A percentile compares a stretch with the other conserved stretches of the same genome.
phyloP scores from a whole-genome alignment of 1,140 invertebrate genomes.

The Ridgeia piscesae region DNA sequence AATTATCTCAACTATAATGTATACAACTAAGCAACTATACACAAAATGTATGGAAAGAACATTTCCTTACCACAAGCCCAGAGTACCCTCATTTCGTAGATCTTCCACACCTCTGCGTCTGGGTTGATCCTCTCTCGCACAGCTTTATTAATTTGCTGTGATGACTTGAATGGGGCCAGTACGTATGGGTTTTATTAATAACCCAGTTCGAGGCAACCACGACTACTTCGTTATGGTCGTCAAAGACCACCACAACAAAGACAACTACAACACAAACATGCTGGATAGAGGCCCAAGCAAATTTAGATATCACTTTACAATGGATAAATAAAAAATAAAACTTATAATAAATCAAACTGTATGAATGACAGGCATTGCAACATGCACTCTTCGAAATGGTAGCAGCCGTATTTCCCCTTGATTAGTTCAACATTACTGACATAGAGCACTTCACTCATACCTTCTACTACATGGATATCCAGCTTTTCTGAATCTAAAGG shows the following conservation, averaged over 20 bases:
- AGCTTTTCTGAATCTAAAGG: neutral
- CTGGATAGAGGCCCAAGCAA: neutral
- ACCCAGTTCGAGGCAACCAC: neutral
- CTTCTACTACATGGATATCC: neutral
- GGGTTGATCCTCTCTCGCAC: no score
- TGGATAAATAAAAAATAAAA: neutral
- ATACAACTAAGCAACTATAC: no score
- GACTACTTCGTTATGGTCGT: neutral
- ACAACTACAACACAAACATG: no score
- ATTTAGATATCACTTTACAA: neutral
- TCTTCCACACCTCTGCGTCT: no score
- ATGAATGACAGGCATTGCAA: constrained; percentile 5
- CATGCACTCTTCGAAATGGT: neutral
- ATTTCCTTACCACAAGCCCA: no score
- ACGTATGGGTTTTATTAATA: neutral
- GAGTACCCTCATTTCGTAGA: no score
- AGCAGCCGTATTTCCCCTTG: neutral
- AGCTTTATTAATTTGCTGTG: neutral
- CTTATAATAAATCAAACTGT: neutral
- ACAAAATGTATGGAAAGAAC: no score
- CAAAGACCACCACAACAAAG: neutral
- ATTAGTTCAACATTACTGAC: neutral
- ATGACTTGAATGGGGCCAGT: no score
- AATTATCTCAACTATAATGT: no score
- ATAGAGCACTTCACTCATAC: neutral